Percentiles rank a stretch among this genome's conserved stretches.
Conservation (phyloP, 2,797 vertebrate species). For the Darevskia nairensis region DNA sequence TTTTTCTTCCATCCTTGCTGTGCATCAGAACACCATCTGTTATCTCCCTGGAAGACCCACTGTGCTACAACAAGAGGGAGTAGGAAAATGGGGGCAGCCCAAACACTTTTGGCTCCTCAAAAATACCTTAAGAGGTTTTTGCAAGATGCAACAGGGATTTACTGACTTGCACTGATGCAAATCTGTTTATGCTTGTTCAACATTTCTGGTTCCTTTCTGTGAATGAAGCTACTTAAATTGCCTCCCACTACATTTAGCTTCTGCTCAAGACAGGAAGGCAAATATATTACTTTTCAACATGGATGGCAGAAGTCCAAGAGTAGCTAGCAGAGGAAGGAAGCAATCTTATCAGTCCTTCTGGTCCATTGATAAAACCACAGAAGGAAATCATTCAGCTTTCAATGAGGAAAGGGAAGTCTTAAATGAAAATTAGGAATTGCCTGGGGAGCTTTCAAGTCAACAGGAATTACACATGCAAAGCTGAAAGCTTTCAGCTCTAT, state of each 20-base stretch:
- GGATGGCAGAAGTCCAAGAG: constrained; percentile 72
- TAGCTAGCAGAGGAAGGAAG: constrained; percentile 73
- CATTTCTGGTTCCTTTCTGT: not conserved
- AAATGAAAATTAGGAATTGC: constrained; percentile 72
- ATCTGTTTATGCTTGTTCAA: constrained; percentile 8
- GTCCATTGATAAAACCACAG: constrained; percentile 74
- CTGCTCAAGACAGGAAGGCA: constrained; percentile 64
- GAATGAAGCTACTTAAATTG: constrained; percentile 47
- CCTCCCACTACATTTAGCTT: constrained; percentile 53
- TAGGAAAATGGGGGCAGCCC: too few species aligned
- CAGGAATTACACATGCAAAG: constrained; percentile 63
- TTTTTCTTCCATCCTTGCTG: not conserved
- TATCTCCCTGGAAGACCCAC: not conserved
- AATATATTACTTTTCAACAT: constrained; percentile 71
- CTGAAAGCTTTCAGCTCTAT: constrained; percentile 56
- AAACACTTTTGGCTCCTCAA: not conserved
- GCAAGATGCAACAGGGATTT: not conserved
- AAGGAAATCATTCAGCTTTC: constrained; percentile 77
- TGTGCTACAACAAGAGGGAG: not conserved
- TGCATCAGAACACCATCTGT: too few species aligned
- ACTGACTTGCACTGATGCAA: not conserved
- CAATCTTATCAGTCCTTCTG: constrained; percentile 76
- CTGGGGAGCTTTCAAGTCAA: constrained; percentile 69
- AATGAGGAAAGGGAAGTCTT: constrained; percentile 75
- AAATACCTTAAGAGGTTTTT: not conserved